Conservation (phyloP, 1,140 invertebrate genomes). For the Eriosoma lanigerum region DNA sequence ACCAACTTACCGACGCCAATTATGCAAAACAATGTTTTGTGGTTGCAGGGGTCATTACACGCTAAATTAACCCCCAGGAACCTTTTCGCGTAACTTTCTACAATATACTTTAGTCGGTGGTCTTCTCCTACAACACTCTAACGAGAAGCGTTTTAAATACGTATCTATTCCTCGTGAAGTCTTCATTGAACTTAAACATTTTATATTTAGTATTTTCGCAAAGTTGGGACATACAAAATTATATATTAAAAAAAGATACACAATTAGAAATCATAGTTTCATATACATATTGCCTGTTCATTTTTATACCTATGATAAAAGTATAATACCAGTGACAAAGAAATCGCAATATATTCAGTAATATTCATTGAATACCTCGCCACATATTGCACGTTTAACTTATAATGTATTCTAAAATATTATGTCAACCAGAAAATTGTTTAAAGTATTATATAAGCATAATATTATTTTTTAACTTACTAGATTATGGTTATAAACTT, state of each 20-base stretch:
- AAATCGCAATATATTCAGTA: too few species aligned
- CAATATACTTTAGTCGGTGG: constrained; percentile 9
- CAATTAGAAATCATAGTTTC: neutral
- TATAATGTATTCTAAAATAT: too few species aligned
- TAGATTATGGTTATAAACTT: too few species aligned
- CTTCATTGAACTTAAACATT: constrained; percentile 31
- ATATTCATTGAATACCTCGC: too few species aligned
- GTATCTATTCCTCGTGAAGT: neutral
- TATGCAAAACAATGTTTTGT: constrained; percentile 43
- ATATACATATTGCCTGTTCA: too few species aligned
- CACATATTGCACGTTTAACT: too few species aligned
- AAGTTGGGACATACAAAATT: neutral
- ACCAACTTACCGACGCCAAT: constrained; percentile 21
- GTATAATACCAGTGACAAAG: neutral
- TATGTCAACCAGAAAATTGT: too few species aligned
- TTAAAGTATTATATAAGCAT: too few species aligned
- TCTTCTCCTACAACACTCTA: constrained; percentile 33
- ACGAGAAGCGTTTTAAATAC: constrained; percentile 10
- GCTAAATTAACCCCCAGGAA: constrained; percentile 36
- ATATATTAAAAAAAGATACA: neutral
- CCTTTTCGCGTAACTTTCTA: constrained; percentile 43
- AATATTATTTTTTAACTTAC: too few species aligned
- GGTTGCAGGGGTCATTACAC: constrained; percentile 33
- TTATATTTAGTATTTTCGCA: neutral
- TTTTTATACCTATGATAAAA: too few species aligned